phyloP scores from a whole-genome alignment of 2,888 invertebrate genomes.

The Timandra comae region DNA sequence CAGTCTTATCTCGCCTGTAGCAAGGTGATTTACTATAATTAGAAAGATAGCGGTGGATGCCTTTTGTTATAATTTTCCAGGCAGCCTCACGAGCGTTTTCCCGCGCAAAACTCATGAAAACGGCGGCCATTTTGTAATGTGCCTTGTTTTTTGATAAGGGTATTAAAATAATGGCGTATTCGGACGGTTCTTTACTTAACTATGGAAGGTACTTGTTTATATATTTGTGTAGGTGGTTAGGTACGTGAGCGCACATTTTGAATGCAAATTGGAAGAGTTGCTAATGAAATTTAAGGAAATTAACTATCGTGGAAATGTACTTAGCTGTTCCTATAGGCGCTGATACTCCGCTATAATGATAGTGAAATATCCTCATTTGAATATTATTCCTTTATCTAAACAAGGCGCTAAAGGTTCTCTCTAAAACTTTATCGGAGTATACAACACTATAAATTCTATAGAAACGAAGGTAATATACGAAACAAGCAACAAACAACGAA shows the following conservation, averaged over 20 bases:
- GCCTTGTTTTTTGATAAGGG: slow-evolving; percentile 77
- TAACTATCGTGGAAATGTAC: slow-evolving; percentile 32
- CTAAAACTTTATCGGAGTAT: slow-evolving; percentile 14
- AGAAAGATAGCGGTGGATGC: slow-evolving; percentile 77
- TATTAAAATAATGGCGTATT: slow-evolving; percentile 71
- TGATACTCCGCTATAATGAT: slow-evolving; percentile 22
- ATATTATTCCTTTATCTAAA: slow-evolving; percentile 27
- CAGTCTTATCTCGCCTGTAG: slow-evolving; percentile 72
- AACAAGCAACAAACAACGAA: no score
- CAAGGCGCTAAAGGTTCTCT: slow-evolving; percentile 19
- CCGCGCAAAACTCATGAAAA: slow-evolving; percentile 72
- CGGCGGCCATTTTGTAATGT: slow-evolving; percentile 74
- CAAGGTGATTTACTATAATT: slow-evolving; percentile 78
- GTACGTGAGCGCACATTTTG: slow-evolving; percentile 67
- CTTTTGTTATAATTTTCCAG: slow-evolving; percentile 77
- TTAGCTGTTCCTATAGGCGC: slow-evolving; percentile 24
- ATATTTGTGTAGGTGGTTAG: slow-evolving; percentile 53
- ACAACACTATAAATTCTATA: no score
- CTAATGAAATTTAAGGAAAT: slow-evolving; percentile 59
- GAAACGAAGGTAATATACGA: no score
- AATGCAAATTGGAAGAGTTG: slow-evolving; percentile 64
- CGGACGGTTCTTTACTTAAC: slow-evolving; percentile 56
- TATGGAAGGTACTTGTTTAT: slow-evolving; percentile 49
- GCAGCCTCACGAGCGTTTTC: slow-evolving; percentile 68
- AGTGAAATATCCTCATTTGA: slow-evolving; percentile 25